Percentiles rank a stretch among this genome's conserved stretches.
phyloP scores from a whole-genome alignment of 2,797 vertebrate genomes.

The Siniperca undulata region DNA sequence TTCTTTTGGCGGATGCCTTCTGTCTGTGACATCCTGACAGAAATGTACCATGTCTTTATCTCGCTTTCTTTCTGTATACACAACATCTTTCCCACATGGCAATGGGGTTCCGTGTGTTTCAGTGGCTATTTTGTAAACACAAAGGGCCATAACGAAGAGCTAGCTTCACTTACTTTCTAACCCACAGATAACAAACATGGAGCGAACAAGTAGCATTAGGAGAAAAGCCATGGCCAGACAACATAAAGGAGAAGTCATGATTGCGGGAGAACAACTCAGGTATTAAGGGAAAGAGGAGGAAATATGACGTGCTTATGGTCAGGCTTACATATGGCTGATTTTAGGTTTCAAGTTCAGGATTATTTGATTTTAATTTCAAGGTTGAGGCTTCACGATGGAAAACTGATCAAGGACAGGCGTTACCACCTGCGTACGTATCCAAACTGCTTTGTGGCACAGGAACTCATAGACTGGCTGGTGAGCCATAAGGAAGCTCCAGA shows the following conservation, averaged over 20 bases:
- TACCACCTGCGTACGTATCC: constrained; percentile 91
- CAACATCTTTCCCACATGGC: constrained; percentile 75
- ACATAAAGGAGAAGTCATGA: constrained; percentile 90
- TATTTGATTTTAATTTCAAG: constrained; percentile 71
- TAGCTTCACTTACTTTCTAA: constrained; percentile 37
- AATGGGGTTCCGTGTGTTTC: constrained; percentile 50
- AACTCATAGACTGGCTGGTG: constrained; percentile 90
- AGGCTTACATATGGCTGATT: background rate
- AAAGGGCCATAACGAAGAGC: constrained; percentile 51
- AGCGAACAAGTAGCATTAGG: constrained; percentile 81
- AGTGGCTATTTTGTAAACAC: constrained; percentile 82
- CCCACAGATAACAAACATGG: constrained; percentile 79
- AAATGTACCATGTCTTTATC: constrained; percentile 17
- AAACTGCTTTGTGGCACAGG: constrained; percentile 91
- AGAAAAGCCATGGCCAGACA: constrained; percentile 85
- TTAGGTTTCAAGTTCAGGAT: background rate
- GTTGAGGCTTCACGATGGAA: constrained; percentile 90
- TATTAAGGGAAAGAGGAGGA: constrained; percentile 67
- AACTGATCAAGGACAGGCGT: constrained; percentile 90
- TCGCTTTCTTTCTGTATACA: constrained; percentile 74
- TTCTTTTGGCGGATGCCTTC: background rate
- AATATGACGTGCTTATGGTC: background rate
- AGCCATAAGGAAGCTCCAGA: constrained; percentile 89
- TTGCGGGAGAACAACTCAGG: constrained; percentile 93
- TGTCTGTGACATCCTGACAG: background rate